Percentiles rank a stretch among this genome's conserved stretches.
phyloP scores from a whole-genome alignment of 2,113 vertebrate species.

The Stegostoma tigrinum region DNA sequence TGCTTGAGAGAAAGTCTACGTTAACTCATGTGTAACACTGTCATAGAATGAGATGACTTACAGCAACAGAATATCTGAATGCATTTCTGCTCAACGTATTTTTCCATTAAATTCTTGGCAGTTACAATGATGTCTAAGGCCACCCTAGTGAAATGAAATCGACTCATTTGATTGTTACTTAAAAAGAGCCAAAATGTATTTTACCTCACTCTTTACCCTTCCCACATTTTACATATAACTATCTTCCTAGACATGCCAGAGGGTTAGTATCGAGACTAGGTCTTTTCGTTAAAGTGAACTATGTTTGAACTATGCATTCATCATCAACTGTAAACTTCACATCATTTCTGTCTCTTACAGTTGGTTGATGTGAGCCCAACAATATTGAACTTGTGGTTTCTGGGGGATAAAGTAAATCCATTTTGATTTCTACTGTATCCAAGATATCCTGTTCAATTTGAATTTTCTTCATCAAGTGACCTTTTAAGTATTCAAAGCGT shows the following conservation, averaged over 20 bases:
- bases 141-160: background rate
- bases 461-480: slow-evolving; percentile 2
- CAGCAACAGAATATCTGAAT: background rate
- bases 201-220: slow-evolving; percentile 5
- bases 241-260: slow-evolving; percentile 24
- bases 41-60: background rate
- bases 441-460: slow-evolving; percentile 19
- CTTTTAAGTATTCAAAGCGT: background rate
- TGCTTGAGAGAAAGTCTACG: background rate
- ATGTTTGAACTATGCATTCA: background rate
- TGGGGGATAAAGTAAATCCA: background rate
- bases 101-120: background rate
- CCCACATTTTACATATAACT: background rate
- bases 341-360: background rate
- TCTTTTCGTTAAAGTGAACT: background rate
- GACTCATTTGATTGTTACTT: background rate
- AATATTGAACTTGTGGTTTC: slow-evolving; percentile 13
- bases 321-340: slow-evolving; percentile 17
- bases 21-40: background rate
- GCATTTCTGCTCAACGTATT: background rate
- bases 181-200: background rate
- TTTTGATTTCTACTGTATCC: background rate
- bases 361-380: slow-evolving; percentile 14
- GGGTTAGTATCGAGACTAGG: slow-evolving; percentile 27
- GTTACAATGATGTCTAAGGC: slow-evolving; percentile 9